These are phyloP conservation scores for Ectemnius lituratus DNA, from an alignment of 2,888 invertebrate genomes.

Conservation along the genomic window DNA sequence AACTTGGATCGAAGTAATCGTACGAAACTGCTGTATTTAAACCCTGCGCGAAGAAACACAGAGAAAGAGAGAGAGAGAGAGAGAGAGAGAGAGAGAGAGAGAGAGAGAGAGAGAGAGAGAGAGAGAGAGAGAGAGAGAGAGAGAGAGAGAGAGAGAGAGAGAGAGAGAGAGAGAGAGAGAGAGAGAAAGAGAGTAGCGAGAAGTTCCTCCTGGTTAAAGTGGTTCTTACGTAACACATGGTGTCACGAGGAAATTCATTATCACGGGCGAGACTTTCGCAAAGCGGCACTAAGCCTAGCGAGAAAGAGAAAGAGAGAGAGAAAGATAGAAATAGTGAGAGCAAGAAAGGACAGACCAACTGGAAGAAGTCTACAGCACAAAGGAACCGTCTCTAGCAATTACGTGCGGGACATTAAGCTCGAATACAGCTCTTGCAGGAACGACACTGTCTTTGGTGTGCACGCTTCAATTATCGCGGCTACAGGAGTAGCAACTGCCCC, in stretches of 20 bases:
- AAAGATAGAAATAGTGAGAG: too few relatives aligned
- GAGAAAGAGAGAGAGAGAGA: background rate
- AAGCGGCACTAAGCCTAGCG: too few relatives aligned
- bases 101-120: background rate
- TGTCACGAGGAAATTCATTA: conserved; percentile 37
- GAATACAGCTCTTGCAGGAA: conserved; percentile 33
- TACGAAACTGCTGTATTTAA: too few relatives aligned
- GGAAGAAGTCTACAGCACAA: conserved; percentile 30
- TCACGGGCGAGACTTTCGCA: conserved; percentile 22
- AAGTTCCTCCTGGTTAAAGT: conserved; percentile 11
- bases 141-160: background rate
- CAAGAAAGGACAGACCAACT: background rate
- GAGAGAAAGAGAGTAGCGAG: background rate
- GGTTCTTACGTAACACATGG: conserved; percentile 40
- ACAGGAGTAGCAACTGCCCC: conserved; percentile 8
- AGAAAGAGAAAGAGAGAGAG: too few relatives aligned
- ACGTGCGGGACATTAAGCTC: conserved; percentile 44
- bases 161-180: background rate
- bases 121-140: background rate
- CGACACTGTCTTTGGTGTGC: conserved; percentile 27
- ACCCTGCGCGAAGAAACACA: background rate
- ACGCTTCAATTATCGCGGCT: conserved; percentile 24
- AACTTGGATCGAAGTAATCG: too few relatives aligned
- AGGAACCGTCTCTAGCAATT: conserved; percentile 46
- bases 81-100: background rate